phyloP scores from a whole-genome alignment of 2,113 vertebrate species.

The Anolis carolinensis region DNA sequence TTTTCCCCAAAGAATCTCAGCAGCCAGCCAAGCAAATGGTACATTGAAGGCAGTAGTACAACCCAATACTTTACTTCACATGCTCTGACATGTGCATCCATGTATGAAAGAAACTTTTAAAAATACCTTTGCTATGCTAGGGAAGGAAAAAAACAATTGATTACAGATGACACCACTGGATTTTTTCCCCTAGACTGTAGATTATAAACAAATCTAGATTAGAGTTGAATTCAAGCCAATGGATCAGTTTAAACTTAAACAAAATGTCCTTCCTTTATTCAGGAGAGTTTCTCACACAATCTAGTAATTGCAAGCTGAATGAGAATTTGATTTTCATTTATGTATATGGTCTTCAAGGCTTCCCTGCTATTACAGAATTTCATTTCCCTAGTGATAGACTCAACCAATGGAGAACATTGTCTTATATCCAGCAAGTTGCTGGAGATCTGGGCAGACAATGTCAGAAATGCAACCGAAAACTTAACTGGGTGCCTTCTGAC shows the following conservation, averaged over 20 bases:
- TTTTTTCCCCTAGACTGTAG: neutral
- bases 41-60: neutral
- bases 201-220: neutral
- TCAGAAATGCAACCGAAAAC: too few species aligned
- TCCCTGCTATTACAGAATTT: neutral
- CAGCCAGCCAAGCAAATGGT: neutral
- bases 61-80: neutral
- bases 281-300: neutral
- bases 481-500: too few species aligned
- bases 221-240: neutral
- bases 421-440: too few species aligned
- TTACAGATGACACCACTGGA: neutral
- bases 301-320: neutral
- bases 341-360: neutral
- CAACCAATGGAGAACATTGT: too few species aligned
- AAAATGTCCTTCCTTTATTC: neutral
- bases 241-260: neutral
- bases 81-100: neutral
- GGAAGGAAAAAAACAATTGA: neutral
- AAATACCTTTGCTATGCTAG: neutral
- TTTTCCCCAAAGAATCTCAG: neutral
- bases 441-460: too few species aligned
- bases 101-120: neutral
- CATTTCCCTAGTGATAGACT: neutral
- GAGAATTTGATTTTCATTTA: neutral